phyloP scores from a whole-genome alignment of 1,140 invertebrate genomes.

The Drosophila simulans region DNA sequence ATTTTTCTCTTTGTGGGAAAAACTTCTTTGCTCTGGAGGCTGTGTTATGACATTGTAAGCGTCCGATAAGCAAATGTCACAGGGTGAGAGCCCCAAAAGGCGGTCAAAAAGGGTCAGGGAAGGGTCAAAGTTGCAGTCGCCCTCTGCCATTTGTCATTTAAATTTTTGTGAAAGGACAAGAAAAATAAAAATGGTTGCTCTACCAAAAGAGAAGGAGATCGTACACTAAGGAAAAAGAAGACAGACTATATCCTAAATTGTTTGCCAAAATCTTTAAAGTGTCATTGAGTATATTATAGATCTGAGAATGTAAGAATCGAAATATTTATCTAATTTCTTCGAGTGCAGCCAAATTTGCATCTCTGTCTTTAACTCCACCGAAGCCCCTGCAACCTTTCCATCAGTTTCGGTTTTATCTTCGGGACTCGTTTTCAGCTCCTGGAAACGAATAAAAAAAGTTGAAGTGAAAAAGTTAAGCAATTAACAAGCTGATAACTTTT shows the following conservation, averaged over 20 bases:
- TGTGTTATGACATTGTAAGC: constrained; percentile 77
- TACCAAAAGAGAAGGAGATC: neutral
- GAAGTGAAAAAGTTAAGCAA: constrained; percentile 83
- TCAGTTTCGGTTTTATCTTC: constrained; percentile 66
- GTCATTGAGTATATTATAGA: too few species aligned
- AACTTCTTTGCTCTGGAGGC: constrained; percentile 44
- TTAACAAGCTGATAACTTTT: constrained; percentile 83
- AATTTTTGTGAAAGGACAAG: constrained; percentile 65
- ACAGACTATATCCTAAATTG: neutral
- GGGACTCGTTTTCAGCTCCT: constrained; percentile 50
- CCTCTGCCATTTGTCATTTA: constrained; percentile 74
- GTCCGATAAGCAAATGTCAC: constrained; percentile 74
- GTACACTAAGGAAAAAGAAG: neutral
- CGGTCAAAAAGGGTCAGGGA: constrained; percentile 40
- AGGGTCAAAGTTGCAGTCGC: constrained; percentile 72
- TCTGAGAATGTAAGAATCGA: neutral
- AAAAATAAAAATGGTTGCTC: constrained; percentile 56
- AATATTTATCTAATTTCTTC: neutral
- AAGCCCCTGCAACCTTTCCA: constrained; percentile 62
- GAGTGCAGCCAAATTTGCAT: constrained; percentile 24
- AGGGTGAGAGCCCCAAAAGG: constrained; percentile 8
- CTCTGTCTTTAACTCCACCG: constrained; percentile 9
- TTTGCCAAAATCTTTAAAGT: too few species aligned
- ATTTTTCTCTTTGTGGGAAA: constrained; percentile 16
- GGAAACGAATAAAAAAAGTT: constrained; percentile 69